A percentile compares a stretch with the other conserved stretches of the same genome.
Conservation (phyloP, 2,113 vertebrate genomes). For the Rhegmatorhina hoffmannsi region DNA sequence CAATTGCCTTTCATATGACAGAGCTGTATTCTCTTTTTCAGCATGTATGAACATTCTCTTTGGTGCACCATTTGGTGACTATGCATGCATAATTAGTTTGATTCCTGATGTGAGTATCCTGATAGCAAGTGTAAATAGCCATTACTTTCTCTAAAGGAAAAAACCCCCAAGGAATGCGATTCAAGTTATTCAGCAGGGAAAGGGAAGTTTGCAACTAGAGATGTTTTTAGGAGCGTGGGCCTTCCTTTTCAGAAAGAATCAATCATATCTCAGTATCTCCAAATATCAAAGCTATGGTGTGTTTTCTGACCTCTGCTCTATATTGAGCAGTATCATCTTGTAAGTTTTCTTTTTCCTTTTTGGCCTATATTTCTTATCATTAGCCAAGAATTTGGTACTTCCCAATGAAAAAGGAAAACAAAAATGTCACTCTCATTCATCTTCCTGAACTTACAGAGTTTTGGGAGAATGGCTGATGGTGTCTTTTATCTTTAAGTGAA, state of each 20-base stretch:
- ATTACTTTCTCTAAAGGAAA: conserved; percentile 1
- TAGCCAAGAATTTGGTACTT: not conserved
- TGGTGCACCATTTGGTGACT: conserved; percentile 16
- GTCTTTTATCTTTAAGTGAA: not conserved
- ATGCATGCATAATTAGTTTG: conserved; percentile 52
- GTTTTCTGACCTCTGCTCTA: not conserved
- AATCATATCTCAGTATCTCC: not conserved
- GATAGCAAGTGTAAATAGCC: conserved; percentile 43
- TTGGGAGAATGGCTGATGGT: not conserved
- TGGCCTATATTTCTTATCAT: not conserved
- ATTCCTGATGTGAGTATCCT: conserved; percentile 38
- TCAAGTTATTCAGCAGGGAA: not conserved
- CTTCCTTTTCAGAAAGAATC: not conserved
- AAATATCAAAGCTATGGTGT: not conserved
- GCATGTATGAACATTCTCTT: conserved; percentile 19
- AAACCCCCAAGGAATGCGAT: not conserved
- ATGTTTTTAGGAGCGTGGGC: not conserved
- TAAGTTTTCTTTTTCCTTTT: not conserved
- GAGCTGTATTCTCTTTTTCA: conserved; percentile 10
- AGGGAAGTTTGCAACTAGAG: not conserved
- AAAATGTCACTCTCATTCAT: not conserved
- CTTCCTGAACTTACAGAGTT: not conserved
- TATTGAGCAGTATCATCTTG: not conserved
- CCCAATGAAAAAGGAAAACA: not conserved
- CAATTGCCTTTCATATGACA: conserved; percentile 4